Evolutionary conservation across 1,140 invertebrate genomes (phyloP), one percentile per base, ranked within the genome.

Genomic region (Trialeurodes vaporariorum): DNA sequence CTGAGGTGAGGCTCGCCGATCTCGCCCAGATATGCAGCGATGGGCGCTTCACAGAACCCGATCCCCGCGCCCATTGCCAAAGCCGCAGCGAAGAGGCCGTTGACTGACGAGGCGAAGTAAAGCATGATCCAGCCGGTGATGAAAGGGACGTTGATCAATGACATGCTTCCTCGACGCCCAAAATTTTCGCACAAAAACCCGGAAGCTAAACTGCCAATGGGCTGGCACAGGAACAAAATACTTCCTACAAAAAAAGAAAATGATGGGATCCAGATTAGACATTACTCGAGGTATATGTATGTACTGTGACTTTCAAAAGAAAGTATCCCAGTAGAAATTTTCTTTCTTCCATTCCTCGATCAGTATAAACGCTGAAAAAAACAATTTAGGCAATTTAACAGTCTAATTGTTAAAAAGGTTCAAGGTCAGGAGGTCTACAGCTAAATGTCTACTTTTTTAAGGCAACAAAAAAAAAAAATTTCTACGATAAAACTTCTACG

Each of bases 1-100:
- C 70, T 61, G 2, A 69, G 49, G 12, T 64, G 34, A 63, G 64
- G 71, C 75, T 77, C 81, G 78, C 78, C 78, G 5, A 83, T 79
- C 75, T 83, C 81, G 2, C 81, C 80, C 2, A 83, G 77, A 67
- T 83, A 83, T 1, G 81, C 79, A 61, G 79, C 77, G 40, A 82
- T 81, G 1, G 82, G 81, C 2, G 81, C 82, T 61, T 73, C 73
- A 79, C 82, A 81, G 21, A 83, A 77, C 0, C 82, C 82, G 22
- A 80, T 77, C 17, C 82, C 80, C 65, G 63, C 2, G 5, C 66
- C 61, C 59, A 67, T 61, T n/a, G 27, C 21, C 1, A 63, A 11
- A 11, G 66, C 22, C 0, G 59, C 25, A 2, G 34, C 17, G 59
- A 63, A 71, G 1, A 72, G 70, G 25, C 27, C 25, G 17, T 27